These are phyloP conservation scores for Ruditapes philippinarum DNA, from an alignment of 1,140 invertebrate genomes.

Conservation along the genomic window DNA sequence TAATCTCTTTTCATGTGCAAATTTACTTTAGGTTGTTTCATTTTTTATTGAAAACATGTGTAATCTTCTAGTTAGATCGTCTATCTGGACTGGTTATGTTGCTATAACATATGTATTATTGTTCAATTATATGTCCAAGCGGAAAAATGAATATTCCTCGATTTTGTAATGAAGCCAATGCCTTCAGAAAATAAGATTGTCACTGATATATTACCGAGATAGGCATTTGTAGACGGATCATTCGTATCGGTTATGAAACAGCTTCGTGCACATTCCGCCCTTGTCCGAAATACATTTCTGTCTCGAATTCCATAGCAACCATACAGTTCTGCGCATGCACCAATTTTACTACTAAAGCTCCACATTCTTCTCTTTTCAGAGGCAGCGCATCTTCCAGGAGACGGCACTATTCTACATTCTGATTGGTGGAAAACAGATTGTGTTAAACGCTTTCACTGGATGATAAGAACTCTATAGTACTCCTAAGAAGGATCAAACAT, in stretches of 20 bases:
- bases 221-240: background rate
- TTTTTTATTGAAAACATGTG: no score
- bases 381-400: slow-evolving; percentile 16
- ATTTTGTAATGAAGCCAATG: no score
- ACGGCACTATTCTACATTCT: slow-evolving; percentile 50
- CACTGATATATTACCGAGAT: no score
- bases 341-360: slow-evolving; percentile 47
- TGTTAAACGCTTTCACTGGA: background rate
- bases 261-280: slow-evolving; percentile 11
- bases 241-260: slow-evolving; percentile 48
- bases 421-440: background rate
- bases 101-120: no score
- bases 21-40: no score
- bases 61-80: no score
- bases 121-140: no score
- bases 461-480: background rate
- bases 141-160: no score
- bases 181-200: no score
- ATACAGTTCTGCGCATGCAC: slow-evolving; percentile 31
- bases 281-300: slow-evolving; percentile 43
- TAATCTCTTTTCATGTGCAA: no score
- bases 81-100: no score
- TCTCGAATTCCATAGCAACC: slow-evolving; percentile 60
- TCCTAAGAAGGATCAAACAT: background rate
- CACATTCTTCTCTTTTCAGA: slow-evolving; percentile 13